phyloP scores from a whole-genome alignment of 2,888 invertebrate species.

The Drosophila flavopinicola region DNA sequence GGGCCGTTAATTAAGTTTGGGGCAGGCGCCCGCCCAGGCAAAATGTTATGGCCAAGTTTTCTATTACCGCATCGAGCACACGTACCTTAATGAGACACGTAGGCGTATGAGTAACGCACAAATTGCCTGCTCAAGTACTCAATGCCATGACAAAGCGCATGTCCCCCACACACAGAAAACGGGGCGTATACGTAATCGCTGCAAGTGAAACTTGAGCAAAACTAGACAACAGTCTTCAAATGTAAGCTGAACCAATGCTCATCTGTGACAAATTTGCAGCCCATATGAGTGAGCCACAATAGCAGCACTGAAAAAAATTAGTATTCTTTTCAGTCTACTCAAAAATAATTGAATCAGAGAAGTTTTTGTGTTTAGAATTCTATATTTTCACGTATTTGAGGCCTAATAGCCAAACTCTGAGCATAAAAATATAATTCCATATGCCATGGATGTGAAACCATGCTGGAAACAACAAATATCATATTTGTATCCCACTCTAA shows the following conservation, averaged over 20 bases:
- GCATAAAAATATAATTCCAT: too few species aligned
- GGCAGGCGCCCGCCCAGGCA: conserved; percentile 23
- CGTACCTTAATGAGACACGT: conserved; percentile 71
- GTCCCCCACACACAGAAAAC: neutral
- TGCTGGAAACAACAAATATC: too few species aligned
- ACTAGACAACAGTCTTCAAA: conserved; percentile 27
- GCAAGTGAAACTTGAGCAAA: conserved; percentile 39
- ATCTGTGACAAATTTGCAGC: conserved; percentile 41
- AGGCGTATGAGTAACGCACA: conserved; percentile 74
- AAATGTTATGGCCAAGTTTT: conserved; percentile 75
- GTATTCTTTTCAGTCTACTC: neutral
- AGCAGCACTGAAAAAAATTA: neutral
- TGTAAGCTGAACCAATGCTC: conserved; percentile 18
- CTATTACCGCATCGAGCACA: conserved; percentile 64
- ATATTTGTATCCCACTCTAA: too few species aligned
- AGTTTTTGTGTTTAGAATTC: too few species aligned
- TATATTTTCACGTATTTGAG: too few species aligned
- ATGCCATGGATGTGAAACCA: too few species aligned
- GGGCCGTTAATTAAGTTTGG: conserved; percentile 74
- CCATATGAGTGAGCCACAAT: conserved; percentile 5
- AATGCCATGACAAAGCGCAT: conserved; percentile 9
- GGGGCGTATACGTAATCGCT: conserved; percentile 46
- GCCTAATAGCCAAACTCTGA: too few species aligned
- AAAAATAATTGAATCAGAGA: neutral
- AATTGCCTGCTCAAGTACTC: conserved; percentile 50